Evolutionary conservation across 2,888 invertebrate genomes (phyloP).

Genomic region (Morpho achilles): DNA sequence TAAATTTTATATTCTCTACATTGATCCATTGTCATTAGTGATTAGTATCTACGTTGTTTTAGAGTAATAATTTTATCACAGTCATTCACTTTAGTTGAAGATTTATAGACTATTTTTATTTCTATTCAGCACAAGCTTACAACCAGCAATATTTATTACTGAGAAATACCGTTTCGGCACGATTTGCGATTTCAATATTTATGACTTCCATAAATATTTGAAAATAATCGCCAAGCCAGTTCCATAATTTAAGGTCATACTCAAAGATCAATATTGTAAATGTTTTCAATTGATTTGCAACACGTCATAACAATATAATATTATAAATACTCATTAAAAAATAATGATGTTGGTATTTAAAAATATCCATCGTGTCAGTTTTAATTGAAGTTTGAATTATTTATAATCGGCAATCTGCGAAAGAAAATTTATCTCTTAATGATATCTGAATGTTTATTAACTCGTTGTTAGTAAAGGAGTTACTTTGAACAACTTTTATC

Average conservation of each 20-base stretch:
- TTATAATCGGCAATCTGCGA: not conserved
- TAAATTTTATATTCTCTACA: no score
- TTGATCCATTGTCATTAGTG: no score
- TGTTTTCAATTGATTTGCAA: conserved; percentile 18
- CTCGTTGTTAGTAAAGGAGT: no score
- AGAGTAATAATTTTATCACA: no score
- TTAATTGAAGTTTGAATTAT: not conserved
- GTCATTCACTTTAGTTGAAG: not conserved
- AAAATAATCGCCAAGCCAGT: conserved; percentile 24
- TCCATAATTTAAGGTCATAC: conserved; percentile 22
- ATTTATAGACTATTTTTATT: conserved; percentile 15
- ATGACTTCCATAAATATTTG: conserved; percentile 27
- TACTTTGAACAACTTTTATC: no score
- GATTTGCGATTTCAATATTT: conserved; percentile 28
- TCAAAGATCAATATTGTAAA: conserved; percentile 16
- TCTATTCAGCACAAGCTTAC: conserved; percentile 6
- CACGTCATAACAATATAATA: conserved; percentile 5
- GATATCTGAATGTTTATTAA: no score
- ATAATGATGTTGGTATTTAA: not conserved
- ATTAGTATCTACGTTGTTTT: no score
- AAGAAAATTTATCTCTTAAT: no score
- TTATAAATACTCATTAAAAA: not conserved
- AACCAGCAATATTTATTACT: conserved; percentile 22
- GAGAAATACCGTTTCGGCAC: conserved; percentile 28
- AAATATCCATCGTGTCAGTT: not conserved